Evolutionary conservation across 2,113 vertebrate genomes (phyloP), one percentile per base, ranked within the genome.

Genomic region (Prinia subflava): DNA sequence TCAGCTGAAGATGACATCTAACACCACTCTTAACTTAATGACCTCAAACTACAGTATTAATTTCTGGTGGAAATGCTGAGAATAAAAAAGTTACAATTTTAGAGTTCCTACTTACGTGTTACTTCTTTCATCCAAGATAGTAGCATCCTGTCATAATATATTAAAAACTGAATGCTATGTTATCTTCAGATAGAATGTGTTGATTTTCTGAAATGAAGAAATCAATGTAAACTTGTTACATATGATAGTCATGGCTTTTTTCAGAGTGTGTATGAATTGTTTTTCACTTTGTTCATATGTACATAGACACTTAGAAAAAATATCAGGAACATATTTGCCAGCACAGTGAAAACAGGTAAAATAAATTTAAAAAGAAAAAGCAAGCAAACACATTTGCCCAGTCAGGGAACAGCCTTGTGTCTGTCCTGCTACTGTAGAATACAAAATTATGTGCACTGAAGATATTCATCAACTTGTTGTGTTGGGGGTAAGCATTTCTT

Each of bases 1-100:
- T 96, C 44, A 74, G 39, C 63, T 96, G n/a, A 92, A 96, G 86
- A 95, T 92, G 31, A 41, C 64, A 90, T 80, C 92, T 90, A 95
- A 94, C 70, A 95, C 92, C 53, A 28, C 44, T 67, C 96, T 92
- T 96, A 92, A 77, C 44, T 94, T 73, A 90, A 74, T 76, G 52
- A 90, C 87, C 35, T n/a, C 30, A 12, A 63, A 49, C 30, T 87
- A 71, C 44, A 75, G 47, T 84, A 78, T 87, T 89, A 24, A 94
- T 91, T 94, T 31, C 73, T 78, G 56, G 70, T 84, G 67, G 92
- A 89, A 94, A 71, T 90, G 52, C 46, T 96, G 57, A 95, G 87
- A 95, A 44, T 87, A 92, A 57, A 24, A 50, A 17, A 69, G 11
- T 68, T 81, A 18, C 9, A 67, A 7, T 62, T 76, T 76, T 39